Percentiles rank a stretch among this genome's conserved stretches.
These are phyloP conservation scores for Neodiprion fabricii DNA, from an alignment of 1,140 invertebrate species.

Conservation along the genomic window DNA sequence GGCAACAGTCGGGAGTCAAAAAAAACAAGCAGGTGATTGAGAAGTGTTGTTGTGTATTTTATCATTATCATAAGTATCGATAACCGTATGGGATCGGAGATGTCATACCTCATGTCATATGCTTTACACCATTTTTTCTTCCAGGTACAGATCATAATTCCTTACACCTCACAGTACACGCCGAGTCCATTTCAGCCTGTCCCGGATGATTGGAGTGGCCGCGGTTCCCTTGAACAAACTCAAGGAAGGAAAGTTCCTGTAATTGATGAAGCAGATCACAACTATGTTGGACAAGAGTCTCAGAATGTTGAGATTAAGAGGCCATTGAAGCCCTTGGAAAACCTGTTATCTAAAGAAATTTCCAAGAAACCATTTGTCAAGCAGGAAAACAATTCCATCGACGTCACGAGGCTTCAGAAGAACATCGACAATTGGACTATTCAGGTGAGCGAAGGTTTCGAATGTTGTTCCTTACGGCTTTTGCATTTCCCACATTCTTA, in stretches of 20 bases:
- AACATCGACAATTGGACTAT: constrained; percentile 87
- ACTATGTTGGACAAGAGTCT: constrained; percentile 44
- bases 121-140: constrained; percentile 17
- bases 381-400: constrained; percentile 65
- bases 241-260: constrained; percentile 60
- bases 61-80: too few relatives aligned
- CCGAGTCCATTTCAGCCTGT: constrained; percentile 62
- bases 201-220: constrained; percentile 42
- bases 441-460: constrained; percentile 65
- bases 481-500: constrained; percentile 11
- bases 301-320: constrained; percentile 45
- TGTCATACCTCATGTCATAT: too few relatives aligned
- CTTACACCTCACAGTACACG: constrained; percentile 72
- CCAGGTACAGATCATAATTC: constrained; percentile 78
- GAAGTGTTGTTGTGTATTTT: neutral
- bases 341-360: constrained; percentile 31
- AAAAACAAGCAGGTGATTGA: constrained; percentile 12
- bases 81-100: too few relatives aligned
- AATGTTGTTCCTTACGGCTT: constrained; percentile 7
- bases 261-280: constrained; percentile 37
- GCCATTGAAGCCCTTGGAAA: constrained; percentile 32
- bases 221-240: constrained; percentile 38
- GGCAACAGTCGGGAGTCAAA: constrained; percentile 14
- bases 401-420: constrained; percentile 76
- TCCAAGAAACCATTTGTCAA: neutral